Evolutionary conservation across 2,888 invertebrate genomes (phyloP), one percentile per base, ranked within the genome.

Genomic region (Spisula subtruncata): DNA sequence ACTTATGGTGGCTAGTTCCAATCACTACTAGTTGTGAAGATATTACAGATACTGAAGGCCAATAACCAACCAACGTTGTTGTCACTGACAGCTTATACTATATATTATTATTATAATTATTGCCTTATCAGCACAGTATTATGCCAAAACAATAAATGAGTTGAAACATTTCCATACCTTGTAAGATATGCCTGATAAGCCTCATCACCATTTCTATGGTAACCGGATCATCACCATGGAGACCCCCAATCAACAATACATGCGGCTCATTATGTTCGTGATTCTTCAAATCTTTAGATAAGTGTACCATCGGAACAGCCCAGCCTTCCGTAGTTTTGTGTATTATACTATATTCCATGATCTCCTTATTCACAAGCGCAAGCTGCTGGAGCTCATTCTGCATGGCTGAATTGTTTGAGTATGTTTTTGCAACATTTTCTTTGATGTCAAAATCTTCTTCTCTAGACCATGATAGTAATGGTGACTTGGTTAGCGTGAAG

Each of bases 191-290:
- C 0, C 98, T 97, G 0, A 98, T 98, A 93, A 99, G 97, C 83
- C 96, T 93, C 41, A 96, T 91, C 18, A 96, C 88, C 85, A 96
- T 93, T 88, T 97, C 96, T 10, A 94, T 93, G 8, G 96, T 95
- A 10, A 96, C 94, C 29, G 96, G 95, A 48, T 96, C 96, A 87
- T 96, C 96, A 18, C 95, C 96, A 90, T 95, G 94, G 82, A 96
- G 89, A 85, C 98, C 98, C 91, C 99, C 99, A 48, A 98, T 97
- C n/a, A 99, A 96, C 0, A 98, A 98, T 25, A 99, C 97, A 95
- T 98, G 98, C 95, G 98, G 98, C 97, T 99, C 98, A 0, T 94
- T 86, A 18, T 87, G 80, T 48, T 94, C 90, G 86, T 95, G 94
- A 41, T 82, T 83, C 48, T 86, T 85, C 46, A 93, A 66, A 88